Evolutionary conservation across 2,888 invertebrate genomes (phyloP).

Genomic region (Cepaea hortensis): DNA sequence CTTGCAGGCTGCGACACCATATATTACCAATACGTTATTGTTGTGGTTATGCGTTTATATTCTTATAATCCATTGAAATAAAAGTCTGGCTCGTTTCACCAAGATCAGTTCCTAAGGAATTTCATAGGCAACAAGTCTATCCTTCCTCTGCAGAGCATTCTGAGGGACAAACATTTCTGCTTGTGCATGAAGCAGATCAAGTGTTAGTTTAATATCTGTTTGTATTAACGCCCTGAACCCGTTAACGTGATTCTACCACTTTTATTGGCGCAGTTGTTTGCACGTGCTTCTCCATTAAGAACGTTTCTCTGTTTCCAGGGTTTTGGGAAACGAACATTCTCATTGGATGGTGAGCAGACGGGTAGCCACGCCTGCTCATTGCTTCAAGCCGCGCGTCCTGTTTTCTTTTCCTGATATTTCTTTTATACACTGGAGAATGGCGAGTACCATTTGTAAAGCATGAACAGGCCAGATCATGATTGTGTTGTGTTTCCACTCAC

Average conservation of each 20-base stretch:
- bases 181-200: neutral
- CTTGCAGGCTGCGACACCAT: too few relatives aligned
- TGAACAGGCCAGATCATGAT: conserved; percentile 4
- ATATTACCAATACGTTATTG: too few relatives aligned
- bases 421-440: neutral
- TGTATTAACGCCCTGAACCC: neutral
- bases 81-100: too few relatives aligned
- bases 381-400: neutral
- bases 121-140: too few relatives aligned
- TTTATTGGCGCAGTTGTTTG: neutral
- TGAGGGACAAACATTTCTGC: too few relatives aligned
- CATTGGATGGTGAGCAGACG: conserved; percentile 14
- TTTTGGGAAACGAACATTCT: neutral
- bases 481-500: conserved; percentile 24
- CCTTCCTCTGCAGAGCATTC: too few relatives aligned
- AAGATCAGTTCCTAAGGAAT: too few relatives aligned
- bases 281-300: conserved; percentile 18
- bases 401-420: neutral
- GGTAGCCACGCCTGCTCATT: conserved; percentile 19
- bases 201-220: conserved; percentile 1
- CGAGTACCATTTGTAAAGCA: conserved; percentile 12
- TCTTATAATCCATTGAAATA: too few relatives aligned
- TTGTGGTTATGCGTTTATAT: too few relatives aligned
- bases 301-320: conserved; percentile 12
- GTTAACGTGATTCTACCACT: neutral